These are phyloP conservation scores for Eulemur mongoz DNA, from an alignment of 2,797 vertebrate species.

Conservation along the genomic window DNA sequence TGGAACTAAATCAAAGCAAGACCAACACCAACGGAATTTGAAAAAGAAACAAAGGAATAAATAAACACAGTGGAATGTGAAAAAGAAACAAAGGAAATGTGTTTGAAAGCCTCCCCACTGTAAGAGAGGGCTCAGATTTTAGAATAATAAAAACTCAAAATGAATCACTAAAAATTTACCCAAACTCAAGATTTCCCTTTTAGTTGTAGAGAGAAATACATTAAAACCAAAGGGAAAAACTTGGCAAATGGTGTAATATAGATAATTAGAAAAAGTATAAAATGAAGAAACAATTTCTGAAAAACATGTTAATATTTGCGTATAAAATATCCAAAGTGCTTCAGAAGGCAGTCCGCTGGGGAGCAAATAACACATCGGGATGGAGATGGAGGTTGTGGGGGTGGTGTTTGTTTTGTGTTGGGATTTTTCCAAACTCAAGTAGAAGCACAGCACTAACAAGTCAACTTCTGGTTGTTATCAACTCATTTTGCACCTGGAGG, in stretches of 20 bases:
- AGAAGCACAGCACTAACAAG: constrained; percentile 11
- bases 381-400: not conserved
- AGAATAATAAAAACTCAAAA: constrained; percentile 43
- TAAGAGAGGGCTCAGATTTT: constrained; percentile 4
- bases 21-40: not conserved
- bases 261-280: not conserved
- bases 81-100: constrained; percentile 48
- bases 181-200: not conserved
- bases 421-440: constrained; percentile 40
- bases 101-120: not conserved
- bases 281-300: not conserved
- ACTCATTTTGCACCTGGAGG: constrained; percentile 67
- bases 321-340: not conserved
- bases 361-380: not conserved
- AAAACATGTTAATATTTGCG: not conserved
- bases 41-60: constrained; percentile 53
- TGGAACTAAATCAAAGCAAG: not conserved
- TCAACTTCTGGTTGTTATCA: constrained; percentile 55
- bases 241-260: not conserved
- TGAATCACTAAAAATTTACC: not conserved
- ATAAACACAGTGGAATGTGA: constrained; percentile 25
- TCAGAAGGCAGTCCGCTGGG: not conserved
- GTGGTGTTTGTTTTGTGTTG: not conserved
- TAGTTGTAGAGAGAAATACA: not conserved
- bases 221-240: not conserved